These are phyloP conservation scores for Sebastes nivosus DNA, from an alignment of 2,797 vertebrate genomes.

Conservation along the genomic window DNA sequence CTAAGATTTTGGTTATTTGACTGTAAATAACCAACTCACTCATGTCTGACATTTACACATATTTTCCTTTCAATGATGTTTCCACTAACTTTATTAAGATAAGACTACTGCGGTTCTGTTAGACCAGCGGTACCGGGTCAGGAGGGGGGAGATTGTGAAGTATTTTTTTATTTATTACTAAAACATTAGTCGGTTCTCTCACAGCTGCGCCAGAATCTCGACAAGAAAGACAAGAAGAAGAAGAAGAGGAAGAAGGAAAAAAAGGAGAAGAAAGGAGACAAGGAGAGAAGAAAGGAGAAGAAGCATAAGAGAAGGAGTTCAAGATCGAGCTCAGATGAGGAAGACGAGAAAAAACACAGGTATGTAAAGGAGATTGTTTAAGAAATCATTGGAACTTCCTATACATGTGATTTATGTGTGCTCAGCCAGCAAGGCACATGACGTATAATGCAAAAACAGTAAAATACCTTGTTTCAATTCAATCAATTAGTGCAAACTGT, in stretches of 20 bases:
- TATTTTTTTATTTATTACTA: neutral
- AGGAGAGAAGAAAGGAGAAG: conserved; percentile 85
- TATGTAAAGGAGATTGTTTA: conserved; percentile 7
- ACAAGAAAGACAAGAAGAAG: conserved; percentile 86
- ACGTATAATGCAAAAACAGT: neutral
- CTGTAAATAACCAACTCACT: neutral
- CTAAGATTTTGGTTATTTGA: neutral
- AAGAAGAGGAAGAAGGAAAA: conserved; percentile 85
- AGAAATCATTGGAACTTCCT: neutral
- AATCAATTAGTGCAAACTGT: neutral
- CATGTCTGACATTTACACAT: neutral
- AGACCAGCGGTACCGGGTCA: neutral
- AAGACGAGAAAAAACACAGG: conserved; percentile 73
- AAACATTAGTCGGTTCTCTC: neutral
- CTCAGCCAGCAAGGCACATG: neutral
- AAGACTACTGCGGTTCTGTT: neutral
- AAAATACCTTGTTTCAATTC: neutral
- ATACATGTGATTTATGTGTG: neutral
- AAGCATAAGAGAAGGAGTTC: conserved; percentile 83
- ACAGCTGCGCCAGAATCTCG: conserved; percentile 92
- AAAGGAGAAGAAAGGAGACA: conserved; percentile 88
- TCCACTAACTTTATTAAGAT: neutral
- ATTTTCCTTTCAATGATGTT: neutral
- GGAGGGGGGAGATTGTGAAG: neutral
- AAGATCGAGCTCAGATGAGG: conserved; percentile 79